Evolutionary conservation across 2,797 vertebrate species (phyloP), one percentile per base, ranked within the genome.

Genomic region (Melanotaenia nigrans): DNA sequence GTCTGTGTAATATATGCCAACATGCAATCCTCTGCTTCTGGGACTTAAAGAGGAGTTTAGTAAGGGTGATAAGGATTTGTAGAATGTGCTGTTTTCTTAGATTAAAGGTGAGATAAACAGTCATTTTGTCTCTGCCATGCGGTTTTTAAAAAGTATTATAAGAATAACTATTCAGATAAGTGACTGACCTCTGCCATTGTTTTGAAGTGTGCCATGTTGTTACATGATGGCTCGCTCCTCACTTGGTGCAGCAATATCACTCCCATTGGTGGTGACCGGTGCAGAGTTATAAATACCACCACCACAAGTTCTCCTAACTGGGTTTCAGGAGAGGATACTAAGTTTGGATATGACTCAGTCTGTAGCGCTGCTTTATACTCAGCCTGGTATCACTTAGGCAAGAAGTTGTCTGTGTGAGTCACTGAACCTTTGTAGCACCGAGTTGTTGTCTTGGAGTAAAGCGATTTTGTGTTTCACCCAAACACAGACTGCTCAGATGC

Each of bases 311-410:
- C 83, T 82, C 87, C 83, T 85, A 87, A 87, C 91, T 90, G 78
- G 82, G 84, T 86, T 90, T 90, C 80, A 87, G 75, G 79, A 87
- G 88, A 89, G 81, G 90, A 85, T 88, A 74, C 93, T 94, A 93
- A 93, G 87, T 95, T 93, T 93, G 92, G 90, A 77, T 90, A 88
- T 93, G 93, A 94, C 78, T 93, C 92, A 67, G 85, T 90, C 88
- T 90, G 85, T 76, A 77, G 83, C 85, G 84, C 69, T 76, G 82
- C 88, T 90, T 91, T 92, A 84, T 89, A 83, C 85, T 65, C 58
- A 77, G 75, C 62, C 64, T 83, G 81, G 70, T 68, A 61, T 88
- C 68, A 84, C 85, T 83, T 75, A 78, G 75, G 73, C 65, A 53
- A 64, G 65, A 83, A 82, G 62, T 83, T 75, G 63, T 78, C 64